phyloP scores from a whole-genome alignment of 2,888 invertebrate species.

The Micoletzkya japonica region DNA sequence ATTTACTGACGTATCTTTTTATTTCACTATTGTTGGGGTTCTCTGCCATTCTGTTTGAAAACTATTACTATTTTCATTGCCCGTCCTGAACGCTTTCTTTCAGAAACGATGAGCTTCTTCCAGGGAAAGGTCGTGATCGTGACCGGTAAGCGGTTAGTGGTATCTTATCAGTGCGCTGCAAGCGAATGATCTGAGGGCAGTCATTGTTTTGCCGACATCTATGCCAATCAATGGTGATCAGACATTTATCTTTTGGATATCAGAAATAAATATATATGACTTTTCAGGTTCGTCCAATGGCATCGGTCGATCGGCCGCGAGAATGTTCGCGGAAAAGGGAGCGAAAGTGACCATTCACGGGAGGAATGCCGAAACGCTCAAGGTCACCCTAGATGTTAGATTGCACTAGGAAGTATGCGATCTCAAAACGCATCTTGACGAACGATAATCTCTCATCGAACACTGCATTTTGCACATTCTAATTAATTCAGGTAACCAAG shows the following conservation, averaged over 20 bases:
- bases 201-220: too few species aligned
- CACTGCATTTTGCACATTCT: neutral
- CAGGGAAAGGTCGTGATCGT: constrained; percentile 7
- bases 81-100: too few species aligned
- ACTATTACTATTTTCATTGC: too few species aligned
- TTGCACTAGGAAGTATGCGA: neutral
- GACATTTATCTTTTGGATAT: too few species aligned
- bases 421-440: neutral
- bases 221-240: too few species aligned
- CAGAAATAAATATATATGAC: neutral
- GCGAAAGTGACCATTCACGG: constrained; percentile 22
- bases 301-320: constrained; percentile 10
- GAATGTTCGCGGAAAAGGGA: constrained; percentile 17
- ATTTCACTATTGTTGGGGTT: too few species aligned
- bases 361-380: neutral
- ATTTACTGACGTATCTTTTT: too few species aligned
- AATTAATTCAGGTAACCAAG: constrained; percentile 13
- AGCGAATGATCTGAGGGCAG: too few species aligned
- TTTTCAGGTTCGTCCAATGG: constrained; percentile 22
- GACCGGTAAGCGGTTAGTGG: neutral
- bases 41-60: too few species aligned
- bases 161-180: too few species aligned
- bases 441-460: neutral
- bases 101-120: constrained; percentile 23
- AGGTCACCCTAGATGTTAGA: neutral